A percentile compares a stretch with the other conserved stretches of the same genome.
These are phyloP conservation scores for Grallaria varia DNA, from an alignment of 2,113 vertebrate species.

Conservation along the genomic window DNA sequence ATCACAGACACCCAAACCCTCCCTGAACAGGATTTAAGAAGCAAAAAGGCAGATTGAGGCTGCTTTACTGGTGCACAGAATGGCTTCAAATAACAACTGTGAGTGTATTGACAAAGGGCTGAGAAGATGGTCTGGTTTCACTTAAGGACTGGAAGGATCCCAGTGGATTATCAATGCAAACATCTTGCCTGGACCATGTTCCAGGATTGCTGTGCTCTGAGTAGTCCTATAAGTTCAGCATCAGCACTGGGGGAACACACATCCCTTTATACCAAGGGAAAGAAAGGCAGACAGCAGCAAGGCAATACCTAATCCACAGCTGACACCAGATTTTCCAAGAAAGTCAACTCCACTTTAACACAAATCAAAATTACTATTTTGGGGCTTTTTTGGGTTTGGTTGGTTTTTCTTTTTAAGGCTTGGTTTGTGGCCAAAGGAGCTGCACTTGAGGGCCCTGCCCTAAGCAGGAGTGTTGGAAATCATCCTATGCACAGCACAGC, in stretches of 20 bases:
- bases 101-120: not conserved
- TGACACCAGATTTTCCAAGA: not conserved
- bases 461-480: not conserved
- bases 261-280: not conserved
- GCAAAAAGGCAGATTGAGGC: not conserved
- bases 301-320: not conserved
- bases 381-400: accelerated
- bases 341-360: not conserved
- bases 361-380: not conserved
- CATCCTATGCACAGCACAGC: not conserved
- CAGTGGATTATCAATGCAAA: not conserved
- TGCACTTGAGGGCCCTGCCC: not conserved
- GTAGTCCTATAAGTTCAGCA: not conserved
- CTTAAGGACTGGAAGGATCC: conserved; percentile 16
- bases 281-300: not conserved
- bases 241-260: not conserved
- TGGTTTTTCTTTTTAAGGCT: not conserved
- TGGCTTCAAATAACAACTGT: not conserved
- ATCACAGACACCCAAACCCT: not conserved
- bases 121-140: not conserved
- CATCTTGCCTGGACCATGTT: not conserved
- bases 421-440: not conserved
- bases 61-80: not conserved
- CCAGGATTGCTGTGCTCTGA: not conserved
- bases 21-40: not conserved